Evolutionary conservation across 2,797 vertebrate genomes (phyloP).

Genomic region (Jordanella pulchra): DNA sequence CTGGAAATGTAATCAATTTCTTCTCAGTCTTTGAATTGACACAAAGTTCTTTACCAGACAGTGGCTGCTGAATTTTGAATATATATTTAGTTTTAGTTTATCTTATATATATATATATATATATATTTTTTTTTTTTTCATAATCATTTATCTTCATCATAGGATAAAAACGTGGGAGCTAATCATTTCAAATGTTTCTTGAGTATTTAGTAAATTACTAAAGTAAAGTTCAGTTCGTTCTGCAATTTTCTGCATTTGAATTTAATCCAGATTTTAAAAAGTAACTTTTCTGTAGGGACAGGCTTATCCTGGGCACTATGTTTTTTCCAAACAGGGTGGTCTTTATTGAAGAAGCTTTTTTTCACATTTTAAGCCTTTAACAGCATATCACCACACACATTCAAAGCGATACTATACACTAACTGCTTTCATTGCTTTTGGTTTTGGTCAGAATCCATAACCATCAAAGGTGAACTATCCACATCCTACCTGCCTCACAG

Average conservation of each 20-base stretch:
- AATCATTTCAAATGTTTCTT: too few species aligned
- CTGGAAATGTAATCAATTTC: constrained; percentile 59
- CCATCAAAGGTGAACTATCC: constrained; percentile 44
- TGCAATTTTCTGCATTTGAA: constrained; percentile 11
- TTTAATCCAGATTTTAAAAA: constrained; percentile 22
- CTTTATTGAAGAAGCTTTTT: constrained; percentile 48
- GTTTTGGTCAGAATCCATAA: constrained; percentile 34
- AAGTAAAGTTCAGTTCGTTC: constrained; percentile 5
- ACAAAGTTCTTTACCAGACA: constrained; percentile 62
- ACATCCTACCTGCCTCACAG: constrained; percentile 56
- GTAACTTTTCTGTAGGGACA: constrained; percentile 50
- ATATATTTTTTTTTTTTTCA: too few species aligned
- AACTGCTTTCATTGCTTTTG: constrained; percentile 17
- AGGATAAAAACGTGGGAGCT: too few species aligned
- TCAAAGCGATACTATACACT: constrained; percentile 5
- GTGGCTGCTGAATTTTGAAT: constrained; percentile 22
- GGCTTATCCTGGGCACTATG: constrained; percentile 37
- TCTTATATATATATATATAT: too few species aligned
- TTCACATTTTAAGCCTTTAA: constrained; percentile 67
- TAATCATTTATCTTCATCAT: too few species aligned
- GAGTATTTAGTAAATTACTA: too few species aligned
- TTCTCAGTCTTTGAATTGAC: constrained; percentile 22
- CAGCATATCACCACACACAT: constrained; percentile 45
- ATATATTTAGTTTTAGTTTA: too few species aligned
- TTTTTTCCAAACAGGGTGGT: constrained; percentile 57